A percentile compares a stretch with the other conserved stretches of the same genome.
These are phyloP conservation scores for Euborellia annulipes DNA, from an alignment of 1,140 invertebrate genomes.

Conservation along the genomic window DNA sequence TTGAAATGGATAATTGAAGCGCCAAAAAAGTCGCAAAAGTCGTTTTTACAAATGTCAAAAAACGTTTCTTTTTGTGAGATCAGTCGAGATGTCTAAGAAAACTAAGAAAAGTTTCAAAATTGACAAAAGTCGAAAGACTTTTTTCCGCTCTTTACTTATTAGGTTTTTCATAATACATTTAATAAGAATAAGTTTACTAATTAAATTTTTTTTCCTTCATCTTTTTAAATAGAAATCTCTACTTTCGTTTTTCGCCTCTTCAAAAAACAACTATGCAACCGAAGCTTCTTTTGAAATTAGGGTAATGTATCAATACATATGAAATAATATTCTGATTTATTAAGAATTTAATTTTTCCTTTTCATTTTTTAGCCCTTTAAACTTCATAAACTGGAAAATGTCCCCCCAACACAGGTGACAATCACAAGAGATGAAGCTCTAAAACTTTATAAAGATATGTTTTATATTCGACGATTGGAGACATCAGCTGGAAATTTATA, in stretches of 20 bases:
- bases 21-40: no score
- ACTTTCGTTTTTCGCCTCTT: slow-evolving; percentile 12
- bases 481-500: slow-evolving; percentile 51
- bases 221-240: slow-evolving; percentile 14
- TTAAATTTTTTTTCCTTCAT: no score
- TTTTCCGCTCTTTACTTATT: no score
- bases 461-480: slow-evolving; percentile 49
- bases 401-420: slow-evolving; percentile 39
- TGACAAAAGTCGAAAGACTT: no score
- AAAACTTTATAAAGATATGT: slow-evolving; percentile 45
- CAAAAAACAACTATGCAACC: slow-evolving; percentile 15
- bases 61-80: no score
- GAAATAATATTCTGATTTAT: no score
- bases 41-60: no score
- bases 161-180: no score
- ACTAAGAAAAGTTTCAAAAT: no score
- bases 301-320: slow-evolving; percentile 6
- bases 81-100: no score
- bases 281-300: slow-evolving; percentile 27
- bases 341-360: not conserved
- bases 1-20: no score
- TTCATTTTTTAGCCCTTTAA: slow-evolving; percentile 51
- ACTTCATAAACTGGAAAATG: slow-evolving; percentile 73
- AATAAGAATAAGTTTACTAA: no score
- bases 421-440: slow-evolving; percentile 46